These are phyloP conservation scores for Atrichornis clamosus DNA, from an alignment of 2,113 vertebrate genomes.

Conservation along the genomic window DNA sequence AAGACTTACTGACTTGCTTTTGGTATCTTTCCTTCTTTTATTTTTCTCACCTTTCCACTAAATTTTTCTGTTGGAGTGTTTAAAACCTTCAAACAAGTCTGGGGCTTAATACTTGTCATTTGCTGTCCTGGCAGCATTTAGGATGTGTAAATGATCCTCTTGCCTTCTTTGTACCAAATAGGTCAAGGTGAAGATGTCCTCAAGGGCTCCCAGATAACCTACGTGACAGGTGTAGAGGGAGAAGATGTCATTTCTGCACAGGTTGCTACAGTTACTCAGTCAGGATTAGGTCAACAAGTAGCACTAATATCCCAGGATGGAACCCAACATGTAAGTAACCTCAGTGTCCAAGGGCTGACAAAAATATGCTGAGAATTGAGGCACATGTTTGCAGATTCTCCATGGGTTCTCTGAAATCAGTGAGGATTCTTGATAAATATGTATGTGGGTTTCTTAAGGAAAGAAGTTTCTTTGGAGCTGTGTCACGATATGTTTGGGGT, in stretches of 20 bases:
- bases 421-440: neutral
- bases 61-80: neutral
- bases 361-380: neutral
- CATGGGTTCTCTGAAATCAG: neutral
- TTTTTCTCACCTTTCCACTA: neutral
- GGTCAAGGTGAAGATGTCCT: constrained; percentile 91
- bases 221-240: constrained; percentile 85
- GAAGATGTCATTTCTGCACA: constrained; percentile 90
- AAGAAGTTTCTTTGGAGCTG: neutral
- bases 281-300: constrained; percentile 89
- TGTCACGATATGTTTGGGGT: neutral
- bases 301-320: constrained; percentile 96
- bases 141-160: neutral
- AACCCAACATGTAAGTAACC: constrained; percentile 87
- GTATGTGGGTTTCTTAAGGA: neutral
- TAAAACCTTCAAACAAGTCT: neutral
- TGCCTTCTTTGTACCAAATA: constrained; percentile 45
- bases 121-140: neutral
- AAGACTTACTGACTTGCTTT: neutral
- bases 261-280: constrained; percentile 80
- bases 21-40: neutral
- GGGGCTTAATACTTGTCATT: neutral
- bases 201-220: constrained; percentile 83
- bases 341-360: neutral
- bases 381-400: neutral